Base-by-base conservation (phyloP, 2,797 vertebrate species). In the Scyliorhinus canicula region DNA sequence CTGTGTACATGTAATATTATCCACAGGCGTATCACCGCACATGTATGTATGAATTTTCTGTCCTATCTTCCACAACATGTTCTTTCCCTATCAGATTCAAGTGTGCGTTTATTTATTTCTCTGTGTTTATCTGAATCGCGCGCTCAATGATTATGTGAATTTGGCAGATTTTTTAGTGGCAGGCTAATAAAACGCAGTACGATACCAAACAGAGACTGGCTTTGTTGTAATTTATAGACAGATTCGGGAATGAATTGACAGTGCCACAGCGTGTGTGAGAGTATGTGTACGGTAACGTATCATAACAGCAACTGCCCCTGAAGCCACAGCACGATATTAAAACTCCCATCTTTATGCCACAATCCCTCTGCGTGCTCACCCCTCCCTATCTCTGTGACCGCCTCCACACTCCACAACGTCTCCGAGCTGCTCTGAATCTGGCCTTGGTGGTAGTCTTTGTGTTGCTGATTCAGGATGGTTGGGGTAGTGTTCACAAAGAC, bases 71-170 rank as follows among this genome's bases (percentile, higher is more conserved):
- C 6, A 5, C 35, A 90, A 40, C 35, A 40, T 57, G 35, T 90
- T 26, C 79, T 79, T 79, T 40, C 19, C 85, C 31, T 19, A 35
- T 60, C 31, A 60, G 50, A 63, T 60, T 60, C 7, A 16, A n/a
- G 35, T 90, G 35, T 63, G 21, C 63, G 57, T 90, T 63, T 90
- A 90, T 90, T 90, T 90, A 63, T 90, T 90, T 50, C 35, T n/a
- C 31, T 40, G 55, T 35, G 1, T 90, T n/a, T 88, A 55, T 88
- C 57, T 40, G 35, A 40, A 60, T 40, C 16, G 5, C 47, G 21
- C 19, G 0, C 9, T n/a, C 3, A 71, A n/a, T 31, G 35, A 74
- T 82, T 47, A 40, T n/a, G 35, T 21, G 86, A 90, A 60, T 60
- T 57, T n/a, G 35, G 35, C 6, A 5, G 52, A 14, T n/a, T 90